Evolutionary conservation across 2,888 invertebrate genomes (phyloP), one percentile per base, ranked within the genome.

Genomic region (Drosophila peninsularis): DNA sequence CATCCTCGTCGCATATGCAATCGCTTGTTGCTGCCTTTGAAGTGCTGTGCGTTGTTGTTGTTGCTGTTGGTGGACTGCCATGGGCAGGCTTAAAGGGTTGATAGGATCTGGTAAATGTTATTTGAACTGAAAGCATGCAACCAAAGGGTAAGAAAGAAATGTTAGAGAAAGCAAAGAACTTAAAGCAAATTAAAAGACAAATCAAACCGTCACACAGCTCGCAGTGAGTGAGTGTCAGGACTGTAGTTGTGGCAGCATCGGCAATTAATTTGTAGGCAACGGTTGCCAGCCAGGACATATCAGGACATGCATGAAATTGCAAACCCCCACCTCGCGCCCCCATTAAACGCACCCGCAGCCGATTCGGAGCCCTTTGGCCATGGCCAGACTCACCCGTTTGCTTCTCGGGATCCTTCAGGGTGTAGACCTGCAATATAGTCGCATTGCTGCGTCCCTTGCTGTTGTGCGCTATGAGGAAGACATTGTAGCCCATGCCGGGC

Each of bases 351-450:
- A 61, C 55, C 61, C 72, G 61, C 72, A 55, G 49, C 55, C 39
- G n/a, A 39, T 58, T 62, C 52, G 21, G 21, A 19, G 41, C 34
- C 32, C 39, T 34, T 34, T 34, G 34, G 34, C 34, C 3, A 13
- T 39, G 36, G n/a, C 52, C 60, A 45, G 52, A 84, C 88, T 90
- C 87, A 95, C 95, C 95, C 91, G 95, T 95, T 89, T 95, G 95
- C 91, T 95, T 95, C 90, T 96, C 95, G 24, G 96, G 95, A 69
- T 95, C 94, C 92, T 95, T 96, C 50, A 96, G 92, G 2, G 96
- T 96, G 82, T 94, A 95, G n/a, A 95, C 95, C 82, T 94, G 94
- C 57, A 96, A 92, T 47, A 94, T 93, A 53, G 94, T 94, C 47
- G 94, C 93, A 79, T 94, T 94, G 92, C 96, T 96, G 57, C 94